Evolutionary conservation across 2,797 vertebrate genomes (phyloP), one percentile per base, ranked within the genome.

Genomic region (Peromyscus aztecus): DNA sequence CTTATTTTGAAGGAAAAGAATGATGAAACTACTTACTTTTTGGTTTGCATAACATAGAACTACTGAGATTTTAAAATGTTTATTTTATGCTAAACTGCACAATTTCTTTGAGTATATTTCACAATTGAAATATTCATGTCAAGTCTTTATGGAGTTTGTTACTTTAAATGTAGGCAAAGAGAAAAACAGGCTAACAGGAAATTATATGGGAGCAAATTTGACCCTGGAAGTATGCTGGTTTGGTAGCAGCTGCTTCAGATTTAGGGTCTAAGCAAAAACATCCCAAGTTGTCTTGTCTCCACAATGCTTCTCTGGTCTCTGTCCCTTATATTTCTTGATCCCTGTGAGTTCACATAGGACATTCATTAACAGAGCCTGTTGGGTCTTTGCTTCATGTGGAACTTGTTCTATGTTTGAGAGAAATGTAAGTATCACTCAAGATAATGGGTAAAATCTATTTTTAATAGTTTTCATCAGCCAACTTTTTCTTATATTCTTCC

Each of bases 51-150:
- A 76, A 73, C 12, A 75, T 52, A 46, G n/a, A 59, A 43, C 16
- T 83, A 61, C 5, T 87, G 59, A 89, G 21, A n/a, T 27, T 94
- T 92, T 46, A 27, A 69, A 80, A 52, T 43, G 76, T 93, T 91
- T 91, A 75, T 83, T 92, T 85, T 85, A 69, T 90, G 31, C 4
- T 46, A 88, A 85, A 55, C 29, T 37, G 13, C 88, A 43, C 31
- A 69, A 27, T 82, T 95, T 46, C 81, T 96, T 91, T 43, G 23
- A 88, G n/a, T 86, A 21, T 85, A 59, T 94, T 96, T 89, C 63
- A 24, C 31, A 95, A n/a, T 63, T 90, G 63, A 94, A 94, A 83
- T 95, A 75, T 59, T 89, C n/a, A 67, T 23, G 55, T 6, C 55
- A 75, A 73, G 34, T 82, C 16, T 85, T 46, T 16, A 71, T 23